phyloP scores from a whole-genome alignment of 2,888 invertebrate species.

The Norana najaformis region DNA sequence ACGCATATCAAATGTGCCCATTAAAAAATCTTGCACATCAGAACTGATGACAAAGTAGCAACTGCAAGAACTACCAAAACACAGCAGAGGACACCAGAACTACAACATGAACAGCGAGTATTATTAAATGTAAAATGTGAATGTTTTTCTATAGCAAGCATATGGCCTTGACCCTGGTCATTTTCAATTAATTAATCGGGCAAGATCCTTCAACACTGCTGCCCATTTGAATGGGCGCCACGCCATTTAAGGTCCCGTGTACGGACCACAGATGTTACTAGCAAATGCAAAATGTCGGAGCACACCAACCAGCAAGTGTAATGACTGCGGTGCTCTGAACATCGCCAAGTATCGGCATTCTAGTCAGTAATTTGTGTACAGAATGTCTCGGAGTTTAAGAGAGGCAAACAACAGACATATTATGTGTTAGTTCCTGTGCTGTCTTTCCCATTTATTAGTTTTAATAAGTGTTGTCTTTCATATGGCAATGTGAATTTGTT shows the following conservation, averaged over 20 bases:
- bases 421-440: not conserved
- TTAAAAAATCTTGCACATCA: not conserved
- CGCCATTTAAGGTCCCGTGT: no score
- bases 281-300: not conserved
- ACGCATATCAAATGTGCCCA: not conserved
- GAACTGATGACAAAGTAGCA: no score
- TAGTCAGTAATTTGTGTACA: slow-evolving; percentile 19
- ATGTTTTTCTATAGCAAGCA: no score
- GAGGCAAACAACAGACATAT: not conserved
- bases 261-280: slow-evolving; percentile 1
- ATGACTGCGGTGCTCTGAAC: not conserved
- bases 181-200: no score
- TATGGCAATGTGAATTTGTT: not conserved
- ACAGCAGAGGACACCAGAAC: not conserved
- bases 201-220: no score
- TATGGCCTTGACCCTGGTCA: no score
- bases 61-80: no score
- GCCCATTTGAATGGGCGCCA: no score
- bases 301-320: not conserved
- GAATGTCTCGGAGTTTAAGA: not conserved
- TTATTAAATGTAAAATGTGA: no score
- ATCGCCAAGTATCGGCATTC: not conserved
- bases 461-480: slow-evolving; percentile 10
- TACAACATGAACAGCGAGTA: not conserved
- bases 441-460: not conserved